Evolutionary conservation across 2,888 invertebrate genomes (phyloP), one percentile per base, ranked within the genome.

Genomic region (Aspidiotus destructor): DNA sequence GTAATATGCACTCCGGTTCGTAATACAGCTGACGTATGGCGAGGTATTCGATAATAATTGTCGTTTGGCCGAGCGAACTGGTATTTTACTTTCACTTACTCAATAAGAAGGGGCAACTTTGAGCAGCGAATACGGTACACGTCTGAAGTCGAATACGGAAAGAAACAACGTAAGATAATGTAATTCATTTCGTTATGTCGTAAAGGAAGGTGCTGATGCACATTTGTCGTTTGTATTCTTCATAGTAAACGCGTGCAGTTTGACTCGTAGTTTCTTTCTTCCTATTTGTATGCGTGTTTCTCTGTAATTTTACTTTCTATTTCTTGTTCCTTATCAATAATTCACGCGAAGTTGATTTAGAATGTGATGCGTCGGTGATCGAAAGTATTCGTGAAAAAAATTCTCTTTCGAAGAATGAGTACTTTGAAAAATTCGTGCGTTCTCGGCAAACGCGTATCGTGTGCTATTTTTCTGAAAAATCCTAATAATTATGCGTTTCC

Each of bases 11-110:
- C 48, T 48, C 11, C 48, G 11, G 48, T n/a, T 6, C 48, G 48
- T 28, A 28, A 28, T 28, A 28, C 28, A 28, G 28, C 28, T 28
- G 28, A 28, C 28, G 48, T 11, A 48, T 48, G 10, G 42, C 65
- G 42, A 65, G 65, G 52, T 67, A 67, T 58, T 48, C 60, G 57
- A 60, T 67, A 67, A 67, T 67, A 57, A 58, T 65, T 65, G 57
- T 67, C 58, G 67, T 67, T 61, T 41, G 15, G 44, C 28, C 60
- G 44, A 44, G 13, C 52, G 58, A 41, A 60, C 58, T 67, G 58
- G 58, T 67, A 67, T 67, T 67, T 67, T 52, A 67, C 67, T 67
- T 67, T 67, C 67, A 67, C 67, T 67, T 67, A 60, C 52, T 44
- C 16, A 58, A 42, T 48, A 52, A 67, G 58, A 48, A 67, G 67